Evolutionary conservation across 2,888 invertebrate genomes (phyloP), one percentile per base, ranked within the genome.

Genomic region (Tenthredo notha): DNA sequence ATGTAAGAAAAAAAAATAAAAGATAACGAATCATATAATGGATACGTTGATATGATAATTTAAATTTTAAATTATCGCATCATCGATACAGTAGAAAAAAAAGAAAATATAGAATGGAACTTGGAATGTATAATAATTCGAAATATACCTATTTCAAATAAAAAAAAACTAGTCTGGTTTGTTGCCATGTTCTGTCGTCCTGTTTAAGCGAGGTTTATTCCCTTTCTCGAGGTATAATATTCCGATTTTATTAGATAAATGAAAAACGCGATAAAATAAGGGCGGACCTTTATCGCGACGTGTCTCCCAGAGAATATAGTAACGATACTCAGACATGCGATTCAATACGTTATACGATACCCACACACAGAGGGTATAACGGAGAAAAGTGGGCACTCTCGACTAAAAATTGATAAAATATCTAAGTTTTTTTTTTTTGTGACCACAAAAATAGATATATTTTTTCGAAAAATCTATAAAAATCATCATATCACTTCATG

Each of bases 241-340:
- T 29, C 54, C 29, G 54, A 77, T 77, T 77, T 77, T 77, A 54
- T 77, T 77, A 77, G 29, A 50, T 40, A 40, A 40, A 33, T 54
- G 77, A 77, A 77, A 72, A 72, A 72, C 70, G 84, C 37, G 84
- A 33, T 43, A 65, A 61, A 75, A 74, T 54, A 74, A 50, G 84
- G 84, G 70, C 70, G 40, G 70, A 37, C 67, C 84, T 54, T 54
- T 54, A 47, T 70, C 67, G 67, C 77, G 33, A 77, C 72, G 72
- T 74, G 72, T 74, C 72, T 74, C 72, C 72, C n/a, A 21, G 40
- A 43, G 40, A 74, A 74, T 43, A 43, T 43, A 61, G 77, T 75
- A 75, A 77, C 67, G 61, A 61, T 77, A 58, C 77, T 61, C 74
- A 77, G 43, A 65, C 84, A 75, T 58, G 84, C 77, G 84, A 84